Conservation (phyloP, 2,888 invertebrate species). For the Eulithis prunata region DNA sequence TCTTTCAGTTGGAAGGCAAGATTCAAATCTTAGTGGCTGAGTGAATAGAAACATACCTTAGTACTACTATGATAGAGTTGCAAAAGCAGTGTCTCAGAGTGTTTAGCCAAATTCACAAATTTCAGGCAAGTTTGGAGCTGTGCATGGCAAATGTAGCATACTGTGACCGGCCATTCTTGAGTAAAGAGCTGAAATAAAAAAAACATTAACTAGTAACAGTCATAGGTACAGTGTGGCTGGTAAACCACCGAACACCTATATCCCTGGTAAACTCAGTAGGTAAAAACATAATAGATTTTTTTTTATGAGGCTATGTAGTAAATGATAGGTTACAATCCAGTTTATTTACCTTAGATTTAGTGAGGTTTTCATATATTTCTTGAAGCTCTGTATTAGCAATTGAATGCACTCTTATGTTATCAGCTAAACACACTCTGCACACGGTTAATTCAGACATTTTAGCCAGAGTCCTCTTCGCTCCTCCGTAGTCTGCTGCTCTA, state of each 20-base stretch:
- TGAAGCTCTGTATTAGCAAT: constrained; percentile 53
- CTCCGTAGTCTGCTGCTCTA: too few species aligned
- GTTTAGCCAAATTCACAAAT: constrained; percentile 46
- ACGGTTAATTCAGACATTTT: constrained; percentile 43
- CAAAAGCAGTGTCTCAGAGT: constrained; percentile 47
- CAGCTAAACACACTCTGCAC: constrained; percentile 59
- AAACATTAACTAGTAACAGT: not conserved
- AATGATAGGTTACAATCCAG: not conserved
- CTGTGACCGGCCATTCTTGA: constrained; percentile 38
- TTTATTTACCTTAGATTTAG: constrained; percentile 49
- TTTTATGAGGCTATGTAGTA: not conserved
- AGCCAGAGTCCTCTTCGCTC: too few species aligned
- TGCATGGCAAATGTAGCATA: constrained; percentile 54
- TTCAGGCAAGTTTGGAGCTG: constrained; percentile 48
- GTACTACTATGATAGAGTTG: constrained; percentile 17
- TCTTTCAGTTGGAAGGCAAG: too few species aligned
- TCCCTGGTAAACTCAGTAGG: too few species aligned
- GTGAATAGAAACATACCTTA: constrained; percentile 10
- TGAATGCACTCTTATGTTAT: constrained; percentile 45
- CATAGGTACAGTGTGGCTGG: too few species aligned
- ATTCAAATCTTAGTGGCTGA: not conserved
- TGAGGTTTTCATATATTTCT: constrained; percentile 58
- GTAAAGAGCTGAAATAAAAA: constrained; percentile 14
- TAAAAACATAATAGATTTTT: too few species aligned
- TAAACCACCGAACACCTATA: too few species aligned